Percentiles rank a stretch among this genome's conserved stretches.
phyloP scores from a whole-genome alignment of 2,797 vertebrate genomes.

The Acanthopagrus latus region DNA sequence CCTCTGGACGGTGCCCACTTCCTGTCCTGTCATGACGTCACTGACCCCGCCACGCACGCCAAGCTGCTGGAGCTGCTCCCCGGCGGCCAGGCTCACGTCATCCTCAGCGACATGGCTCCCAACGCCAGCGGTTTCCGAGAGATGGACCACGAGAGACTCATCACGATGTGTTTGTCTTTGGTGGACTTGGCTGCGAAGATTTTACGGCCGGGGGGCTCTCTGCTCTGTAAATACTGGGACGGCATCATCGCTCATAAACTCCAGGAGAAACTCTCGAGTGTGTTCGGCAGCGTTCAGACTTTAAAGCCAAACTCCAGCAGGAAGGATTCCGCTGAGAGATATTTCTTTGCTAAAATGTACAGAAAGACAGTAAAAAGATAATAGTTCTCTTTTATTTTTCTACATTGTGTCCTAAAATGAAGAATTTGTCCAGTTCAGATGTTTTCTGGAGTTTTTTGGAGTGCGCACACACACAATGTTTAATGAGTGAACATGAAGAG shows the following conservation, averaged over 20 bases:
- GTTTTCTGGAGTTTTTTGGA: background rate
- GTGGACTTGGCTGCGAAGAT: conserved; percentile 84
- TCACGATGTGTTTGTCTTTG: conserved; percentile 87
- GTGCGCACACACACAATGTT: background rate
- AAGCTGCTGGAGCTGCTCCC: conserved; percentile 88
- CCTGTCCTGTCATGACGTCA: conserved; percentile 86
- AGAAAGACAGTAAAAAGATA: conserved; percentile 59
- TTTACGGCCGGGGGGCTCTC: conserved; percentile 85
- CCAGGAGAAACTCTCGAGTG: conserved; percentile 82
- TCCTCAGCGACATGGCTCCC: conserved; percentile 97
- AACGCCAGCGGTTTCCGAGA: conserved; percentile 92
- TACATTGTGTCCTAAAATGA: background rate
- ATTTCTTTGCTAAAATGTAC: conserved; percentile 89
- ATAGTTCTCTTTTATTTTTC: background rate
- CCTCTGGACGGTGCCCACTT: conserved; percentile 92
- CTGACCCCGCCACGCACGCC: conserved; percentile 79
- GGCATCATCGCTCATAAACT: conserved; percentile 84
- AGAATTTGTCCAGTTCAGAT: background rate
- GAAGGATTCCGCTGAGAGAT: conserved; percentile 93
- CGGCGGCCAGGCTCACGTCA: conserved; percentile 84
- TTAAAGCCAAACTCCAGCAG: conserved; percentile 93
- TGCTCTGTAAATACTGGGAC: conserved; percentile 96
- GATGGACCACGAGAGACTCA: conserved; percentile 92
- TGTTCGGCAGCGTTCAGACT: conserved; percentile 85
- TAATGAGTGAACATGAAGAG: conserved; percentile 20